phyloP scores from a whole-genome alignment of 2,113 vertebrate species.

The Trachemys scripta region DNA sequence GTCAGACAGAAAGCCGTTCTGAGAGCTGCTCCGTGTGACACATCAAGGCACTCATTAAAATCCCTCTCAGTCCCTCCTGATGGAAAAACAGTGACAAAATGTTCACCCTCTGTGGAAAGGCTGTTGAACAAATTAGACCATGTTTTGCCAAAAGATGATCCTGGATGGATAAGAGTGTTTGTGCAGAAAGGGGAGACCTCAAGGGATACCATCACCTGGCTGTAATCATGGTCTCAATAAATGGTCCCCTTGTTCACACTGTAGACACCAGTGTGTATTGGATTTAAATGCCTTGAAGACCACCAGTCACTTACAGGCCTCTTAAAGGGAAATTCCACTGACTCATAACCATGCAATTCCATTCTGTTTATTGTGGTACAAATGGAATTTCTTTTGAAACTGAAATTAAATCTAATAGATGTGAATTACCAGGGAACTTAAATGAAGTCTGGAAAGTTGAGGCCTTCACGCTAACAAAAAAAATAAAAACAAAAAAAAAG shows the following conservation, averaged over 20 bases:
- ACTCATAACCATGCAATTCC: neutral
- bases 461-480: neutral
- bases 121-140: neutral
- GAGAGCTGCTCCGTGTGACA: neutral
- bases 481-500: fast-evolving
- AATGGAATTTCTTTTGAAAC: constrained; percentile 4
- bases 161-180: fast-evolving
- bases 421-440: neutral
- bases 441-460: neutral
- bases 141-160: neutral
- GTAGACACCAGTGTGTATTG: neutral
- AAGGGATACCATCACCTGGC: neutral
- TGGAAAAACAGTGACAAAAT: neutral
- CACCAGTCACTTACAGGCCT: neutral
- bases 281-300: fast-evolving
- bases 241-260: neutral
- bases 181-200: neutral
- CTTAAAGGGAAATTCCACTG: neutral
- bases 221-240: fast-evolving
- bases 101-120: fast-evolving
- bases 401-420: neutral
- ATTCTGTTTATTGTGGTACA: neutral
- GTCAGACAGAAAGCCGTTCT: constrained; percentile 18
- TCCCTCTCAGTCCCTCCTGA: fast-evolving
- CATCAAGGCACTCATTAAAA: constrained; percentile 30